A percentile compares a stretch with the other conserved stretches of the same genome.
These are phyloP conservation scores for Euplexia lucipara DNA, from an alignment of 2,888 invertebrate genomes.

Conservation along the genomic window DNA sequence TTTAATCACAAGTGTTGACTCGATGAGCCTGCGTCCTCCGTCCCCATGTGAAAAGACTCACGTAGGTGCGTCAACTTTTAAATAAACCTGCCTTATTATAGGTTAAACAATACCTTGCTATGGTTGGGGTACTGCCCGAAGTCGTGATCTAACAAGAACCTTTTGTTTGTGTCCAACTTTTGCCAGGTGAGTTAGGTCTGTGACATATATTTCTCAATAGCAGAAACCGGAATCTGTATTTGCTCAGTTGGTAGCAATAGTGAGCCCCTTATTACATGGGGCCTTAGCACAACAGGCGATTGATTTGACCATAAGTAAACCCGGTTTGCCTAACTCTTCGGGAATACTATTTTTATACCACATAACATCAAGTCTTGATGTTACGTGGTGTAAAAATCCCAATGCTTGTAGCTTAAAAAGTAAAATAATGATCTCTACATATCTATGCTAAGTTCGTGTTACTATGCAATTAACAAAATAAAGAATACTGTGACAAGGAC, in stretches of 20 bases:
- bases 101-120: constrained; percentile 20
- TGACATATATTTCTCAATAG: too few species aligned
- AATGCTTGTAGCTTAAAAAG: not conserved
- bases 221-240: not conserved
- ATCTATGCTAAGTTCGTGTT: not conserved
- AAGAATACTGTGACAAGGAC: not conserved
- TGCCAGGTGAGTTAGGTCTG: too few species aligned
- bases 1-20: constrained; percentile 87
- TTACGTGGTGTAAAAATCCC: too few species aligned
- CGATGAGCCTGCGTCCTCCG: constrained; percentile 69
- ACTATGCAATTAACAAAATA: not conserved
- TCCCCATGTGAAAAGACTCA: constrained; percentile 68
- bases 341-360: too few species aligned
- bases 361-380: too few species aligned
- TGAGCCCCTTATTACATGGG: too few species aligned
- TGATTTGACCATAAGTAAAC: too few species aligned
- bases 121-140: constrained; percentile 10
- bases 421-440: not conserved
- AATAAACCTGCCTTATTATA: constrained; percentile 32
- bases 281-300: too few species aligned
- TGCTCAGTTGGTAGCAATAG: too few species aligned
- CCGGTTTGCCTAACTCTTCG: too few species aligned
- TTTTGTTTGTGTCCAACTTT: not conserved
- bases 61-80: constrained; percentile 40
- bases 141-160: constrained; percentile 11